These are phyloP conservation scores for Morus bassanus DNA, from an alignment of 2,797 vertebrate genomes.

Conservation along the genomic window DNA sequence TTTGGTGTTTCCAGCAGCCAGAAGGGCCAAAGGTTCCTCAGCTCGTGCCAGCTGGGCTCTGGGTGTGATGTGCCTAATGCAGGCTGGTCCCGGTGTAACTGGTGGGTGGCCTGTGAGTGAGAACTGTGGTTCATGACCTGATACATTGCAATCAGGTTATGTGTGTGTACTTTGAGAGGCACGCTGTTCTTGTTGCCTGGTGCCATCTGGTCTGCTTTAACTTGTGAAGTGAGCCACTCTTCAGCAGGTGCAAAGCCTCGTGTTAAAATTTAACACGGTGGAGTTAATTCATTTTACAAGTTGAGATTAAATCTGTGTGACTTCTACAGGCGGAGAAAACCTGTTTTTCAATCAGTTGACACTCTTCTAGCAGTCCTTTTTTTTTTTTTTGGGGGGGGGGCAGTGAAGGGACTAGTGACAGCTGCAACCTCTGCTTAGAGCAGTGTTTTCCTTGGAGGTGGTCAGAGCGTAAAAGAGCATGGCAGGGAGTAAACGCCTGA, in stretches of 20 bases:
- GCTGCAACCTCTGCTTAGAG: background rate
- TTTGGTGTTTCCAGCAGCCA: background rate
- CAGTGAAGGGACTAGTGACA: fast-evolving
- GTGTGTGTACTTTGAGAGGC: background rate
- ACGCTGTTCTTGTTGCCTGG: background rate
- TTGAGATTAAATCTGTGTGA: background rate
- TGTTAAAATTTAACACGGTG: background rate
- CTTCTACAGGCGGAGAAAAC: background rate
- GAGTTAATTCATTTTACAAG: background rate
- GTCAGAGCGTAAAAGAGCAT: background rate
- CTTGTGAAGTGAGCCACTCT: background rate
- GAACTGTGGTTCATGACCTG: fast-evolving
- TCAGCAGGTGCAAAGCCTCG: background rate
- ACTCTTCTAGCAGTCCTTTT: background rate
- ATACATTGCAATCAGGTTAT: background rate
- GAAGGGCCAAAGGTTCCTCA: background rate
- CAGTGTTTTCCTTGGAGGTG: background rate
- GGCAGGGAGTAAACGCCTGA: background rate
- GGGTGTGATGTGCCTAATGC: background rate
- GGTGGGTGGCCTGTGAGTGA: fast-evolving
- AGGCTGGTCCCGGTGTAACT: background rate
- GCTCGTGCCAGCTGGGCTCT: fast-evolving
- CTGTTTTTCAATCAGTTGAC: background rate
- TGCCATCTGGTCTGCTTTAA: background rate
- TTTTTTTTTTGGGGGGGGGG: fast-evolving